Base-by-base conservation (phyloP, 2,888 invertebrate species). In the Epistrophe grossulariae region DNA sequence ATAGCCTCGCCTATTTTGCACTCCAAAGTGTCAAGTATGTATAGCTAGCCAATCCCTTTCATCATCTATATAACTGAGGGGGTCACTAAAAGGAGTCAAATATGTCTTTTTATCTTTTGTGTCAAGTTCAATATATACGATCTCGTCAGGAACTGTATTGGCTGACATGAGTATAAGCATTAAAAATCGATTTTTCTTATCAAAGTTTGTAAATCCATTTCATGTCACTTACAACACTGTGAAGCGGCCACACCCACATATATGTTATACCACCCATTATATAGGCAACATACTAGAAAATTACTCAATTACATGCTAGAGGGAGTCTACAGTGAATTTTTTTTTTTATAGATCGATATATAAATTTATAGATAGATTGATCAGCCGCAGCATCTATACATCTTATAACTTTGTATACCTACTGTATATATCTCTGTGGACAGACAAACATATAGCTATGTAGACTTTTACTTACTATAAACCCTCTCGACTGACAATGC, bases 301-400 rank as follows among this genome's bases (percentile, higher is more conserved):
- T 85, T 82, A 64, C 85, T 85, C 85, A 85, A 85, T 85, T 85
- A 82, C 85, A 84, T 68, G 80, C 40, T 62, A 68, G 64, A 71
- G 70, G 79, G 79, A 84, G 79, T 17, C 70, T n/a, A 9, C 19
- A 40, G 70, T 55, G n/a, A 31, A 64, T 48, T 62, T 24, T 24
- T 24, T 24, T 24, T 24, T 73, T 73, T 43, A 40, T 55, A 55
- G 55, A 71, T 59, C 48, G 74, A 38, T n/a, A 35, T n/a, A 35
- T 35, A 59, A 43, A 48, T 73, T 35, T 57, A 73, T 73, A 57
- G 79, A 62, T 74, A 35, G 79, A 74, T 74, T 52, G 68, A 74
- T 83, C 52, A 70, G 64, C 24, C 24, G 60, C 76, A 66, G 76
- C 38, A 50, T 66, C 70, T 19, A 31, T 31, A 31, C 28, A 57